Conservation (phyloP, 2,113 vertebrate species). For the Balaenoptera acutorostrata region DNA sequence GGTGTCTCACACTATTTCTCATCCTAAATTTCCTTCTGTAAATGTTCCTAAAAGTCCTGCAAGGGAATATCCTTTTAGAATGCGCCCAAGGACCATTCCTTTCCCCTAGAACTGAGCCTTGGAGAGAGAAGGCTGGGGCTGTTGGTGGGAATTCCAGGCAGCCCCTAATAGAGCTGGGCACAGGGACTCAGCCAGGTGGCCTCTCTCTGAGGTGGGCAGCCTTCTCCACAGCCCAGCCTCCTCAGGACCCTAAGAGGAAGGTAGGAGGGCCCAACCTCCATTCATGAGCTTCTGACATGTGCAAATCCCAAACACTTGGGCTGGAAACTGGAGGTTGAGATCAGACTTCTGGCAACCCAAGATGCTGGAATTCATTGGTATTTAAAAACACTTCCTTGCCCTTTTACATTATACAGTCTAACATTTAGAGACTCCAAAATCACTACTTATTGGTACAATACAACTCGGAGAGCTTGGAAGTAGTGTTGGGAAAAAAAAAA, state of each 20-base stretch:
- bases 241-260: background rate
- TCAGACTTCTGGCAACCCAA: constrained; percentile 52
- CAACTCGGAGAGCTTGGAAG: background rate
- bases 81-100: too few species aligned
- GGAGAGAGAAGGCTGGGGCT: background rate
- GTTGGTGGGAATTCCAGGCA: fast-evolving
- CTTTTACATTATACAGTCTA: constrained; percentile 66
- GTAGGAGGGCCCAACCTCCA: background rate
- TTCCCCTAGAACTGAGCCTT: background rate
- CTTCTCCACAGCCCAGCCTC: background rate
- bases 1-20: background rate
- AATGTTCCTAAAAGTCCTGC: background rate
- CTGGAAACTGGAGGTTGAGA: background rate
- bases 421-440: constrained; percentile 69
- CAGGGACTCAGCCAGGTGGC: background rate
- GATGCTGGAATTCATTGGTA: constrained; percentile 67
- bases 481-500: background rate
- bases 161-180: too few species aligned
- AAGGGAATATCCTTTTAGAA: background rate
- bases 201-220: fast-evolving
- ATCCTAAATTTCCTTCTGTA: background rate
- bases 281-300: background rate
- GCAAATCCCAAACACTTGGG: background rate
- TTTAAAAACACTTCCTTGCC: constrained; percentile 63
- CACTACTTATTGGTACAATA: constrained; percentile 48